phyloP scores from a whole-genome alignment of 2,113 vertebrate species.

The Triplophysa tibetana region DNA sequence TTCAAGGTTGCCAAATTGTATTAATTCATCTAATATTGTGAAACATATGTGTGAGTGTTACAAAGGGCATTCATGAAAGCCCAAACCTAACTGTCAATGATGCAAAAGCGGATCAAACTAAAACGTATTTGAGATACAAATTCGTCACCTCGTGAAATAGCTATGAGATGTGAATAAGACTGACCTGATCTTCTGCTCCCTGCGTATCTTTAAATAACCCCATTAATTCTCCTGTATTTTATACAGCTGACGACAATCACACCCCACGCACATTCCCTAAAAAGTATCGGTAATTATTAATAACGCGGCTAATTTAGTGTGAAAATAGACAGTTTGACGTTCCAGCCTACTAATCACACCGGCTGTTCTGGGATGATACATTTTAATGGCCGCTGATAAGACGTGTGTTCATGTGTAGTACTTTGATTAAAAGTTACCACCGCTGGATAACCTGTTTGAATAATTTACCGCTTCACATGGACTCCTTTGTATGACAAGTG shows the following conservation, averaged over 20 bases:
- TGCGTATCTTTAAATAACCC: not conserved
- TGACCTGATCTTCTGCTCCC: no score
- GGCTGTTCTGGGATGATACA: conserved; percentile 38
- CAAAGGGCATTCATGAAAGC: no score
- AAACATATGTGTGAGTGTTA: no score
- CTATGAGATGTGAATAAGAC: no score
- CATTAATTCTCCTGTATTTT: not conserved
- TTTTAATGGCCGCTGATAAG: conserved; percentile 6
- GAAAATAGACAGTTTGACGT: conserved; percentile 26
- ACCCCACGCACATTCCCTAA: not conserved
- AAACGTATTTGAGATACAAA: no score
- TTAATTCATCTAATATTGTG: no score
- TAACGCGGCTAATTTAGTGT: conserved; percentile 41
- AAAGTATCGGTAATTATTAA: conserved; percentile 41
- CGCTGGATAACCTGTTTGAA: conserved; percentile 16
- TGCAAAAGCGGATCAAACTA: no score
- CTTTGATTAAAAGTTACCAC: conserved; percentile 26
- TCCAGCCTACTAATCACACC: conserved; percentile 25
- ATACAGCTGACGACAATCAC: not conserved
- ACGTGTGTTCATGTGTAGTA: conserved; percentile 11
- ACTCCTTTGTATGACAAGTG: not conserved
- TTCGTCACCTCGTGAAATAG: no score
- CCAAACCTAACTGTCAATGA: no score
- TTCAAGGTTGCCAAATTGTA: no score
- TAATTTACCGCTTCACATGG: conserved; percentile 31